Evolutionary conservation across 2,113 vertebrate species (phyloP).

Genomic region (Machaerirhynchus nigripectus): DNA sequence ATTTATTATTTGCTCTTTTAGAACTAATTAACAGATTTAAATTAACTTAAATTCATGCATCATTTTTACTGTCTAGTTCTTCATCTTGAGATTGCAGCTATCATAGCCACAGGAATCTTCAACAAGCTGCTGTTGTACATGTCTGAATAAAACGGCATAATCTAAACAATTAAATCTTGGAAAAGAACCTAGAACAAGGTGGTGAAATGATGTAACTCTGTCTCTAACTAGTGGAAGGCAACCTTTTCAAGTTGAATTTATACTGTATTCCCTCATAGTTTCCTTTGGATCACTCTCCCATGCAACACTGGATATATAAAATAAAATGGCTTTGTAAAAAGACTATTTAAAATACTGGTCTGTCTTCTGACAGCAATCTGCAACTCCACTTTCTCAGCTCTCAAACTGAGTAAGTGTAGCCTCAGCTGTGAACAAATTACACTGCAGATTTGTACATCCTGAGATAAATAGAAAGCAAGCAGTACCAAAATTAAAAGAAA

Average conservation of each 20-base stretch:
- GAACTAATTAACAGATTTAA: neutral
- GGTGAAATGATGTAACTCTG: neutral
- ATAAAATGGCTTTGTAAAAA: neutral
- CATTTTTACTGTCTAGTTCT: neutral
- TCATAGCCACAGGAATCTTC: neutral
- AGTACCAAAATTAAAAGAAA: constrained; percentile 13
- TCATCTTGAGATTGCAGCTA: neutral
- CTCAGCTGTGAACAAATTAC: constrained; percentile 9
- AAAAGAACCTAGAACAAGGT: neutral
- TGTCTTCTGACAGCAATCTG: neutral
- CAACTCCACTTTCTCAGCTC: neutral
- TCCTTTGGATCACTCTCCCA: neutral
- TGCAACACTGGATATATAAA: neutral
- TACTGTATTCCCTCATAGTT: neutral
- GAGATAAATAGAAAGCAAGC: constrained; percentile 1
- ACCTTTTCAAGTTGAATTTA: neutral
- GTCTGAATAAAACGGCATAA: neutral
- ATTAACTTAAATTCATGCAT: neutral
- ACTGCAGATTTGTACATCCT: constrained; percentile 18
- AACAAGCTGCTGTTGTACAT: neutral
- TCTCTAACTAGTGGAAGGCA: neutral
- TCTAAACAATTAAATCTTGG: neutral
- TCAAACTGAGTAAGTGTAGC: neutral
- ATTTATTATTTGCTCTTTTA: neutral
- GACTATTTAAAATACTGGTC: neutral